These are phyloP conservation scores for Trachelus troglodyta DNA, from an alignment of 2,888 invertebrate species.

Conservation along the genomic window DNA sequence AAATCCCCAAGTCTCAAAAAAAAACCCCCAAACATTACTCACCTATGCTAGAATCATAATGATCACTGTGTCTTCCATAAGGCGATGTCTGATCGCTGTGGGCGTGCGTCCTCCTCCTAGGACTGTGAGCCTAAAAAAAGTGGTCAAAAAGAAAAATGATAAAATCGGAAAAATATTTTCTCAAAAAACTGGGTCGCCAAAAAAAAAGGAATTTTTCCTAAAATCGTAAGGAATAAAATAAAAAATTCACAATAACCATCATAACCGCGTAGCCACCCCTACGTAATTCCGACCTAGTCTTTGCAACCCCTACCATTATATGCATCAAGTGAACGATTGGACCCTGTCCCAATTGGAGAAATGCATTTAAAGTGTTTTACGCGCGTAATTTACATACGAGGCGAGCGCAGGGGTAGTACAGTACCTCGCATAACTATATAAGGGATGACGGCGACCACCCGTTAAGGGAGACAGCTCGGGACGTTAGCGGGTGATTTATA, in stretches of 20 bases:
- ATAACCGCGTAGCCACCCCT: no score
- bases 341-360: no score
- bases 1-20: background rate
- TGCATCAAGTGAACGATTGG: no score
- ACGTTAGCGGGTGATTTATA: background rate
- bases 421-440: no score
- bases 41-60: slow-evolving; percentile 57
- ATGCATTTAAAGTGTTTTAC: no score
- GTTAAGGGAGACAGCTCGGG: no score
- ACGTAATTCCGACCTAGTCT: no score
- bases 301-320: no score
- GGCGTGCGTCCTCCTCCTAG: slow-evolving; percentile 43
- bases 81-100: slow-evolving; percentile 32
- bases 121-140: slow-evolving; percentile 36
- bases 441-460: no score
- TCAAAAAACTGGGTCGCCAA: slow-evolving; percentile 31
- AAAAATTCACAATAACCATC: background rate
- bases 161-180: slow-evolving; percentile 15
- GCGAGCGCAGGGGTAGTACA: no score
- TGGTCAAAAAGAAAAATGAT: slow-evolving; percentile 5
- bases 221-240: background rate
- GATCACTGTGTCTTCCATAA: slow-evolving; percentile 54
- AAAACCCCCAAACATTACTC: slow-evolving; percentile 13
- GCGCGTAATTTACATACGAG: no score
- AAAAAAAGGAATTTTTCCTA: background rate